A percentile compares a stretch with the other conserved stretches of the same genome.
Conservation (phyloP, 2,797 vertebrate genomes). For the Eulemur rubriventer region DNA sequence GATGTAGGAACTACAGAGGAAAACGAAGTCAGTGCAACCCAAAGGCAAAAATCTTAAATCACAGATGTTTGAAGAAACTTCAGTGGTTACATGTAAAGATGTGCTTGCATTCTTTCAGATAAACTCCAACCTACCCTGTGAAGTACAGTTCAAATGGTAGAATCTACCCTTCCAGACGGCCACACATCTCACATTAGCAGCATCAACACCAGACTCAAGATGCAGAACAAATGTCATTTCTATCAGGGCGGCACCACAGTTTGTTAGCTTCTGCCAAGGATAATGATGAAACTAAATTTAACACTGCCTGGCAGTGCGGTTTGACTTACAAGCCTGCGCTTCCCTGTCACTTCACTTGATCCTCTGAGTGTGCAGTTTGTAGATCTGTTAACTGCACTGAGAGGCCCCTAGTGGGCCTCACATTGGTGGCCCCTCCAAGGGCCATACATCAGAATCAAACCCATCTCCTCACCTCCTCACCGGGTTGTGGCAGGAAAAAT, state of each 20-base stretch:
- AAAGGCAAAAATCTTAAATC: slow-evolving; percentile 58
- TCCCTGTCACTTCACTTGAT: background rate
- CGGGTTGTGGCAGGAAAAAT: background rate
- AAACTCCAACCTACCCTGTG: slow-evolving; percentile 39
- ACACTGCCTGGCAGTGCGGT: background rate
- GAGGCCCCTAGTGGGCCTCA: background rate
- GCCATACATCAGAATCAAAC: background rate
- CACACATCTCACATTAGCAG: background rate
- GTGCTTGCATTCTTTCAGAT: slow-evolving; percentile 53
- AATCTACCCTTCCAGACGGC: slow-evolving; percentile 46
- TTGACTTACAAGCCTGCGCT: background rate
- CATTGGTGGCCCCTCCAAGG: background rate
- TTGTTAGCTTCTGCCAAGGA: slow-evolving; percentile 21
- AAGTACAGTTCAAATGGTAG: background rate
- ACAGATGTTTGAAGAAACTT: background rate
- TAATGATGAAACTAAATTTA: slow-evolving; percentile 2
- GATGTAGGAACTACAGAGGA: background rate
- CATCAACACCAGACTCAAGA: background rate
- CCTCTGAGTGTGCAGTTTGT: background rate
- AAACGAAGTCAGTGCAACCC: background rate
- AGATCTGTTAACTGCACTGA: background rate
- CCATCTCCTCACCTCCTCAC: fast-evolving
- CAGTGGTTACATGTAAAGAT: background rate
- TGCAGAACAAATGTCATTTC: slow-evolving; percentile 15
- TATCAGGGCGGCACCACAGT: background rate